A percentile compares a stretch with the other conserved stretches of the same genome.
phyloP scores from a whole-genome alignment of 2,888 invertebrate species.

The Stenolophus ochropezus region DNA sequence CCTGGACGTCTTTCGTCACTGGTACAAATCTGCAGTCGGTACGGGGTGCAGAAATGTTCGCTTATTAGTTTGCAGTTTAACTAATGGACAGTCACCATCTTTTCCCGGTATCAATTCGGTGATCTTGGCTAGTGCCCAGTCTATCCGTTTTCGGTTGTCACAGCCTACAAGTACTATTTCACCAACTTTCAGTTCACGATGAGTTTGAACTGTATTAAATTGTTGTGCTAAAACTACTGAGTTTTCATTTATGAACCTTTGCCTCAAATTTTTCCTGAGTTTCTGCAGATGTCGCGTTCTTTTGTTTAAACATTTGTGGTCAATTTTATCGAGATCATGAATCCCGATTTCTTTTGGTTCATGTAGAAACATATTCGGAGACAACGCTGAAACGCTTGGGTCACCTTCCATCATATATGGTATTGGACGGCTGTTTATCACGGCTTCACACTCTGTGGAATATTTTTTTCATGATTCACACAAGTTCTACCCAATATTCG shows the following conservation, averaged over 20 bases:
- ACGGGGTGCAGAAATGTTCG: background rate
- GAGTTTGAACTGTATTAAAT: background rate
- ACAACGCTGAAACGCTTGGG: background rate
- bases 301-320: background rate
- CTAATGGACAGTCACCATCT: conserved; percentile 4
- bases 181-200: background rate
- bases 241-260: too few relatives aligned
- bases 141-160: too few relatives aligned
- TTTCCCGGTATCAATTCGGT: conserved; percentile 1
- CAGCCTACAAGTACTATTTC: background rate
- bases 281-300: background rate
- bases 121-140: too few relatives aligned
- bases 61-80: background rate
- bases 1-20: background rate
- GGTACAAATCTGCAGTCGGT: background rate
- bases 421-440: conserved; percentile 62
- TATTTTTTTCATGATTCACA: conserved; percentile 68
- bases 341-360: background rate
- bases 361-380: conserved; percentile 2
- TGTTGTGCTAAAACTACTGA: too few relatives aligned
- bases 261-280: too few relatives aligned
- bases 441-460: conserved; percentile 68
- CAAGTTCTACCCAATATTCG: too few relatives aligned
- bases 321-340: conserved; percentile 12
- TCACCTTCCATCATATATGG: conserved; percentile 1